Percentiles rank a stretch among this genome's conserved stretches.
These are phyloP conservation scores for Ectemnius cavifrons DNA, from an alignment of 2,888 invertebrate species.

Conservation along the genomic window DNA sequence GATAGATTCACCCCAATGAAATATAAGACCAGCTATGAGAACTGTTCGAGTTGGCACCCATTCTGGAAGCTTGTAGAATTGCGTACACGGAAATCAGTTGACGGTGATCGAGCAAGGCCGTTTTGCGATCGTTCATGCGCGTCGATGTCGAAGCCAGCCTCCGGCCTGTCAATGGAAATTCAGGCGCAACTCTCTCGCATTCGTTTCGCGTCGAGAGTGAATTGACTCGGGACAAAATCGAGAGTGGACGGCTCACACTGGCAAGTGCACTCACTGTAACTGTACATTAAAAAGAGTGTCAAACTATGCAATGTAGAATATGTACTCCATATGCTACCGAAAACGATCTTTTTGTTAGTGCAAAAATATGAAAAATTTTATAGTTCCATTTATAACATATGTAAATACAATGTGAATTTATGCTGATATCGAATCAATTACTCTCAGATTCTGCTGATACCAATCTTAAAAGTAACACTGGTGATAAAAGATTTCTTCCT, in stretches of 20 bases:
- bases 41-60: neutral
- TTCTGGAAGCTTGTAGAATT: conserved; percentile 25
- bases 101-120: conserved; percentile 62
- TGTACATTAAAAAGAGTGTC: conserved; percentile 20
- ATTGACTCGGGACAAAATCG: conserved; percentile 67
- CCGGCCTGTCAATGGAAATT: conserved; percentile 60
- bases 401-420: too few species aligned
- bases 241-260: conserved; percentile 57
- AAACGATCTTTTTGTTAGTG: too few species aligned
- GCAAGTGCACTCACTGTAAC: conserved; percentile 59
- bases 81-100: conserved; percentile 41
- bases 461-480: too few species aligned
- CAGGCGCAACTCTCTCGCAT: conserved; percentile 35
- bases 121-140: conserved; percentile 65
- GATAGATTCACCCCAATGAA: conserved; percentile 44
- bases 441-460: too few species aligned
- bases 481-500: too few species aligned
- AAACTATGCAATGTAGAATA: too few species aligned
- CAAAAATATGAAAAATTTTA: too few species aligned
- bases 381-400: too few species aligned
- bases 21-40: conserved; percentile 39
- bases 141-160: conserved; percentile 45
- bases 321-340: too few species aligned
- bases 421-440: too few species aligned
- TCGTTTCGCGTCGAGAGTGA: conserved; percentile 62